Evolutionary conservation across 2,888 invertebrate species (phyloP).

Genomic region (Mayetiola destructor): DNA sequence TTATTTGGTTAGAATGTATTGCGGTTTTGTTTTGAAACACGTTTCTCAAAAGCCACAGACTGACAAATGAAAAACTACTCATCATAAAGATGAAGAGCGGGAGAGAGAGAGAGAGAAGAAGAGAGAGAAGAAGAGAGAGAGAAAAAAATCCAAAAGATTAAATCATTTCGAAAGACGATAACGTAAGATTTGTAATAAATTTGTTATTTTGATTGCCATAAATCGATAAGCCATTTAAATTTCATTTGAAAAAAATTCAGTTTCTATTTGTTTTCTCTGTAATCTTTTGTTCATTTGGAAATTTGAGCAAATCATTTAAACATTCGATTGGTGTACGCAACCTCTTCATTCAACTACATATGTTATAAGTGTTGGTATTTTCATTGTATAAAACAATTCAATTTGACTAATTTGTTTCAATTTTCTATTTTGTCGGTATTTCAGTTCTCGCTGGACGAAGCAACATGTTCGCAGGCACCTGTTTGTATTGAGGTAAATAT

Average conservation of each 20-base stretch:
- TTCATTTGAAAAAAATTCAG: background rate
- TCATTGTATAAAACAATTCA: constrained; percentile 1
- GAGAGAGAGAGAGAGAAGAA: no score
- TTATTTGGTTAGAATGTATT: background rate
- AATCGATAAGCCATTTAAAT: background rate
- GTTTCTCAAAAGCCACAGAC: background rate
- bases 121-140: no score
- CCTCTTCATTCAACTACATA: background rate
- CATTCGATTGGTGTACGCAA: background rate
- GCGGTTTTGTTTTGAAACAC: no score
- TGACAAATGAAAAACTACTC: no score
- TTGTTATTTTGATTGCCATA: background rate
- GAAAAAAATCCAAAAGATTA: background rate
- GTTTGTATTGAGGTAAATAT: constrained; percentile 10
- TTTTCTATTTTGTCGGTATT: constrained; percentile 1
- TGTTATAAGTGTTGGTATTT: background rate
- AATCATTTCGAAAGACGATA: background rate
- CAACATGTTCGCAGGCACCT: constrained; percentile 2
- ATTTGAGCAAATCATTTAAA: background rate
- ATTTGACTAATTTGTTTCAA: constrained; percentile 9
- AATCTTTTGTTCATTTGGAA: background rate
- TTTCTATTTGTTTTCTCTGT: background rate
- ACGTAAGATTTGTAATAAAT: no score
- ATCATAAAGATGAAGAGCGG: no score
- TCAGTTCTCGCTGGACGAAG: constrained; percentile 1